These are phyloP conservation scores for Mimachlamys varia DNA, from an alignment of 2,888 invertebrate genomes.

Conservation along the genomic window DNA sequence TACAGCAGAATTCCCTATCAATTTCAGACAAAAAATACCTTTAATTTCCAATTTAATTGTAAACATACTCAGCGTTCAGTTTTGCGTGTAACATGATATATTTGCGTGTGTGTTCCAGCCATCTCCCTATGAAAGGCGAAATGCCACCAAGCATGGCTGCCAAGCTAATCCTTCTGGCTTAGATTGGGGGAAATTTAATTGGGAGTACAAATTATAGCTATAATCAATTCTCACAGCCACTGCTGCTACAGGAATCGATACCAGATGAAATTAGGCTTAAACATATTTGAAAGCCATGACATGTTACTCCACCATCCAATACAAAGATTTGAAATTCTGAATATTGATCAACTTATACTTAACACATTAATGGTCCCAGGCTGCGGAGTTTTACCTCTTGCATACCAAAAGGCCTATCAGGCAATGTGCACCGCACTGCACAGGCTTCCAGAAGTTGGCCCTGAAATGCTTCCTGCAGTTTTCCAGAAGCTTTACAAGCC, in stretches of 20 bases:
- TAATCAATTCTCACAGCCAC: background rate
- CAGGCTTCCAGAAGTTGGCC: background rate
- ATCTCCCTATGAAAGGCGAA: background rate
- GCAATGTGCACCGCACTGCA: background rate
- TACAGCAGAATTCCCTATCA: background rate
- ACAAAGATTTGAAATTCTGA: background rate
- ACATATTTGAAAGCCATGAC: background rate
- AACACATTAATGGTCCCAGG: background rate
- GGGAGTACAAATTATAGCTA: background rate
- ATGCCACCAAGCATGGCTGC: background rate
- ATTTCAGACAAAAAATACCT: background rate
- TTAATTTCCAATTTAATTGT: conserved; percentile 21
- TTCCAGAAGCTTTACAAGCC: background rate
- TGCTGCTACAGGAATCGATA: background rate
- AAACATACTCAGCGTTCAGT: background rate
- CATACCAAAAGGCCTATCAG: too few relatives aligned
- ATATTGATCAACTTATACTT: background rate
- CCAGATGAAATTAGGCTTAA: conserved; percentile 6
- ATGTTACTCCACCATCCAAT: background rate
- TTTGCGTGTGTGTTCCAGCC: conserved; percentile 19
- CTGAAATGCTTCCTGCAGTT: background rate
- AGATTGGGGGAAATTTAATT: background rate
- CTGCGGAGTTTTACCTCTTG: background rate
- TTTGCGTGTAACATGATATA: background rate
- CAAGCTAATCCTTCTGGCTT: background rate